A percentile compares a stretch with the other conserved stretches of the same genome.
Conservation (phyloP, 2,113 vertebrate genomes). For the Hyaena hyaena region DNA sequence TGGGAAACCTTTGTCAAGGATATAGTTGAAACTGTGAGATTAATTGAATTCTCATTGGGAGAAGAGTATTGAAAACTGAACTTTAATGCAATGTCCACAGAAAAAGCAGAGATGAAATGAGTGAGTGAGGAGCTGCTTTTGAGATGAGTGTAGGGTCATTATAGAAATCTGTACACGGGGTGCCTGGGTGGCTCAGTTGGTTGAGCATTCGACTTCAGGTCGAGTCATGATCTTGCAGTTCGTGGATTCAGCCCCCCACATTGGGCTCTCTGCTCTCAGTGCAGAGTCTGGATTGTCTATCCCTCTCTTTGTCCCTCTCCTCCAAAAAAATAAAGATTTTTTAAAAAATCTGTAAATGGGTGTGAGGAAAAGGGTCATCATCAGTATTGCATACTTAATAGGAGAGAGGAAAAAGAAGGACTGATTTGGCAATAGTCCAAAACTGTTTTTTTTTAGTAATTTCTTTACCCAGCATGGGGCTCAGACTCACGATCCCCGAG, state of each 20-base stretch:
- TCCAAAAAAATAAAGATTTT: too few species aligned
- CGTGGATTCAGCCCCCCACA: too few species aligned
- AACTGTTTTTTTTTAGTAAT: not conserved
- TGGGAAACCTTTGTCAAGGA: not conserved
- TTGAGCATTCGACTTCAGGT: too few species aligned
- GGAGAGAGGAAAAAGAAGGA: not conserved
- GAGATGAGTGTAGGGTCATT: not conserved
- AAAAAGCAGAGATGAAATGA: not conserved
- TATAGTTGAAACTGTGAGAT: not conserved
- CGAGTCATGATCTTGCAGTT: too few species aligned
- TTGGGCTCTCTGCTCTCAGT: too few species aligned
- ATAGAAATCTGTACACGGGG: not conserved
- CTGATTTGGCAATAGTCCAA: not conserved
- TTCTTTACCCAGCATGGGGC: not conserved
- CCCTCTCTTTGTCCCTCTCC: too few species aligned
- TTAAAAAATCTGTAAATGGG: not conserved
- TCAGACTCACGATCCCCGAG: not conserved
- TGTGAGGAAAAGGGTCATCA: not conserved
- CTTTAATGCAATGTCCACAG: not conserved
- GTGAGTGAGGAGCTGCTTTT: not conserved
- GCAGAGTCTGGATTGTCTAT: too few species aligned
- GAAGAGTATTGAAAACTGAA: not conserved
- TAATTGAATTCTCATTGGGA: not conserved
- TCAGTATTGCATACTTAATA: fast-evolving
- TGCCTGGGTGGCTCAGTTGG: too few species aligned